Conservation (phyloP, 1,140 invertebrate genomes). For the Thaumatotibia leucotreta region DNA sequence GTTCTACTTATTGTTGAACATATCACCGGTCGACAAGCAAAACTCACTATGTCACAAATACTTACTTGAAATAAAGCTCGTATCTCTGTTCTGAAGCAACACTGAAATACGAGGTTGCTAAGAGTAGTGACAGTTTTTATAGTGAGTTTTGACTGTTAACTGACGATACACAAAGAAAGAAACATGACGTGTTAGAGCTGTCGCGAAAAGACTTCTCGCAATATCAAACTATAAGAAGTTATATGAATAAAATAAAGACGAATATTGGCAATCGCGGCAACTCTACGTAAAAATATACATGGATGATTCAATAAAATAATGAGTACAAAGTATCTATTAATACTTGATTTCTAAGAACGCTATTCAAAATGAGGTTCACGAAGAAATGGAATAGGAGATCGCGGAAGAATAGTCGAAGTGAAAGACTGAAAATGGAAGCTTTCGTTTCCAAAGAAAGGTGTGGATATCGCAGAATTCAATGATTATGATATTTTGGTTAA, state of each 20-base stretch:
- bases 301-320: background rate
- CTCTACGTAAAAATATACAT: background rate
- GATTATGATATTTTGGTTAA: conserved; percentile 32
- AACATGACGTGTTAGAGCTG: too few relatives aligned
- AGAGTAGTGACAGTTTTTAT: too few relatives aligned
- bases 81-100: too few relatives aligned
- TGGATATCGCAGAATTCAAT: too few relatives aligned
- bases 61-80: too few relatives aligned
- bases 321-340: background rate
- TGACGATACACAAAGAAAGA: too few relatives aligned
- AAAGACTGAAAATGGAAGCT: conserved; percentile 59
- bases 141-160: too few relatives aligned
- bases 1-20: too few relatives aligned
- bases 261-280: background rate
- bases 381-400: conserved; percentile 44
- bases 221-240: background rate
- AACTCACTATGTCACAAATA: too few relatives aligned
- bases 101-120: too few relatives aligned
- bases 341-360: conserved; percentile 14
- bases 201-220: background rate
- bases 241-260: background rate
- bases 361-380: conserved; percentile 62
- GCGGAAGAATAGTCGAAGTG: conserved; percentile 51
- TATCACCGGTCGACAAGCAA: too few relatives aligned
- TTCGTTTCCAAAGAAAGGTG: conserved; percentile 17